phyloP scores from a whole-genome alignment of 2,888 invertebrate species.

The Tetragnatha montana region DNA sequence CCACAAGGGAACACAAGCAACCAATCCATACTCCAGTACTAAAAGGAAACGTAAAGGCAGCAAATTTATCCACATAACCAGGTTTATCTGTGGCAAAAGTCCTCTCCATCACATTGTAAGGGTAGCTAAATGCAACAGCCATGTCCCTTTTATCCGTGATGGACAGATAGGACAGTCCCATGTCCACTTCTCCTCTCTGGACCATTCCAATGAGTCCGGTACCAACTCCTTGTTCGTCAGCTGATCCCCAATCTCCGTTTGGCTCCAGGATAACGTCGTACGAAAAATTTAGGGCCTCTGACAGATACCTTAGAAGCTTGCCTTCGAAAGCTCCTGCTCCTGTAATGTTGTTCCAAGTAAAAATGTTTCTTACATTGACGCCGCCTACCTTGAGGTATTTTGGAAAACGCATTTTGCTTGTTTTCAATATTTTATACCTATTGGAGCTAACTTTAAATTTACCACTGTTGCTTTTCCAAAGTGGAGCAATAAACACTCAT shows the following conservation, averaged over 20 bases:
- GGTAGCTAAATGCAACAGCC: background rate
- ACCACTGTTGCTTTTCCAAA: background rate
- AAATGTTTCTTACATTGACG: background rate
- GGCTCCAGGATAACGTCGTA: background rate
- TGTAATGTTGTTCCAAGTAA: background rate
- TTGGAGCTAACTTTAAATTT: background rate
- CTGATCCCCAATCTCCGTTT: background rate
- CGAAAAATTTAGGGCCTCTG: background rate
- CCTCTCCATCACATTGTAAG: background rate
- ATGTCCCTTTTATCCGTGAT: background rate
- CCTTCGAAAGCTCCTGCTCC: background rate
- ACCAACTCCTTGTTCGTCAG: background rate
- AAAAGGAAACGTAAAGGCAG: background rate
- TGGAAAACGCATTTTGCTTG: background rate
- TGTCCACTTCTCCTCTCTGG: background rate
- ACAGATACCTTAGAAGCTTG: background rate
- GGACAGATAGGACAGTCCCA: background rate
- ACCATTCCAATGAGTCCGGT: slow-evolving; percentile 10
- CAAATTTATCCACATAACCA: background rate
- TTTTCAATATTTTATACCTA: background rate
- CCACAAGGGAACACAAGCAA: background rate
- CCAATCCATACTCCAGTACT: background rate
- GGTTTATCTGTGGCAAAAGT: background rate
- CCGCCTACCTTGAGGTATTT: background rate
- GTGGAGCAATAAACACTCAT: background rate